Evolutionary conservation across 2,888 invertebrate genomes (phyloP), one percentile per base, ranked within the genome.

Genomic region (Melieria picta): DNA sequence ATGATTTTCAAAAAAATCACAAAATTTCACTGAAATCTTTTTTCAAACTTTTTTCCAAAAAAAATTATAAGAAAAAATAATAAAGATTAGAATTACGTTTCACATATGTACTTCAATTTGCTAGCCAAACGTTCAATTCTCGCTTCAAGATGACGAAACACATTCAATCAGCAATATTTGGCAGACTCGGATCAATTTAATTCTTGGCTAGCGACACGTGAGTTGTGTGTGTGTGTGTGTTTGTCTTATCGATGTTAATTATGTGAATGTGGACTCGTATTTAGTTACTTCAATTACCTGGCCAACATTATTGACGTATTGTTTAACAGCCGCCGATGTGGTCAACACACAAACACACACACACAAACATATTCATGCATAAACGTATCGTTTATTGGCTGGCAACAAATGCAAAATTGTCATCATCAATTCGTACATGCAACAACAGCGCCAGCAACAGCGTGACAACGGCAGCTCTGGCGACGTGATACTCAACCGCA

Each of bases 401-500:
- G 30, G 43, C 45, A 43, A 67, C 52, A 63, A 63, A 9, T 16
- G 11, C 7, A 65, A 47, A 10, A 57, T 3, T 46, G 47, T 43
- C 10, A 42, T 56, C 46, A 42, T 46, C 5, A 10, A 45, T 45
- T 50, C 30, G 10, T 45, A 16, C 13, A 48, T 58, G 43, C 61
- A 47, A 7, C 46, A 48, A 42, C 64, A 69, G 55, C 13, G 55
- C 46, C 62, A 69, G 43, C 56, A 58, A n/a, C 10, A 50, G 10
- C 5, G 4, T 30, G 11, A 55, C 48, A 47, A 30, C 11, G 52
- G 43, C 13, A 3, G 2, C 10, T 16, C 48, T 60, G 55, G 50
- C 63, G 69, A 69, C 72, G 67, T 72, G 72, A 75, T 71, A 71
- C 57, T 73, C 62, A 74, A 74, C 75, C 74, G 73, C 74, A 77